Percentiles rank a stretch among this genome's conserved stretches.
Conservation (phyloP, 2,797 vertebrate genomes). For the Sarcophilus harrisii region DNA sequence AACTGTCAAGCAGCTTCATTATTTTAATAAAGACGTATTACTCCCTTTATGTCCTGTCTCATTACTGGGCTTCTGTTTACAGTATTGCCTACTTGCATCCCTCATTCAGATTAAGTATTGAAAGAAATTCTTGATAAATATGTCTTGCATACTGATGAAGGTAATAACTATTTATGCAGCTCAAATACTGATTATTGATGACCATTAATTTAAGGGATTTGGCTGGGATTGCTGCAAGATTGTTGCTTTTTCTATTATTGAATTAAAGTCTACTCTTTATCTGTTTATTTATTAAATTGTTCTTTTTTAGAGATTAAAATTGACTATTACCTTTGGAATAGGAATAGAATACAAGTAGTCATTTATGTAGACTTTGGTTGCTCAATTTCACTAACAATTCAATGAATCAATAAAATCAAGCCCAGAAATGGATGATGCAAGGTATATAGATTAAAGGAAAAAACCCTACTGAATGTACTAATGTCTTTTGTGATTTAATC, state of each 20-base stretch:
- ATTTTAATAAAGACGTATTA: slow-evolving; percentile 71
- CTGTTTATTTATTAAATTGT: slow-evolving; percentile 59
- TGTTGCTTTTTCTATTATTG: slow-evolving; percentile 52
- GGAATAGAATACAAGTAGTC: slow-evolving; percentile 71
- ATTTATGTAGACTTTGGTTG: slow-evolving; percentile 60
- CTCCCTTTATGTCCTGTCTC: slow-evolving; percentile 46
- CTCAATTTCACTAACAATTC: slow-evolving; percentile 69
- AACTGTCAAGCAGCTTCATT: slow-evolving; percentile 61
- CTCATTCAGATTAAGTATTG: slow-evolving; percentile 67
- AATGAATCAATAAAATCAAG: slow-evolving; percentile 78
- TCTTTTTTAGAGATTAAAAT: slow-evolving; percentile 65
- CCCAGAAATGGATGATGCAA: slow-evolving; percentile 59
- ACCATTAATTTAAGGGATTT: slow-evolving; percentile 62
- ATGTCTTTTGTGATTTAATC: slow-evolving; percentile 70
- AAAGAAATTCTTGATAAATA: slow-evolving; percentile 70
- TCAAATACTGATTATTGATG: slow-evolving; percentile 43
- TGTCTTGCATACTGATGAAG: slow-evolving; percentile 39
- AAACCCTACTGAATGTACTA: slow-evolving; percentile 70
- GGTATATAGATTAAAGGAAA: slow-evolving; percentile 46
- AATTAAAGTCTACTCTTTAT: slow-evolving; percentile 40
- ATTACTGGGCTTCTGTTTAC: slow-evolving; percentile 58
- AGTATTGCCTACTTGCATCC: slow-evolving; percentile 51
- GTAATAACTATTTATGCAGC: slow-evolving; percentile 45
- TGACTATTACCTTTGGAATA: slow-evolving; percentile 56
- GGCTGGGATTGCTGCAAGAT: slow-evolving; percentile 47